Base-by-base conservation (phyloP, 2,113 vertebrate genomes). In the Nothocercus julius region DNA sequence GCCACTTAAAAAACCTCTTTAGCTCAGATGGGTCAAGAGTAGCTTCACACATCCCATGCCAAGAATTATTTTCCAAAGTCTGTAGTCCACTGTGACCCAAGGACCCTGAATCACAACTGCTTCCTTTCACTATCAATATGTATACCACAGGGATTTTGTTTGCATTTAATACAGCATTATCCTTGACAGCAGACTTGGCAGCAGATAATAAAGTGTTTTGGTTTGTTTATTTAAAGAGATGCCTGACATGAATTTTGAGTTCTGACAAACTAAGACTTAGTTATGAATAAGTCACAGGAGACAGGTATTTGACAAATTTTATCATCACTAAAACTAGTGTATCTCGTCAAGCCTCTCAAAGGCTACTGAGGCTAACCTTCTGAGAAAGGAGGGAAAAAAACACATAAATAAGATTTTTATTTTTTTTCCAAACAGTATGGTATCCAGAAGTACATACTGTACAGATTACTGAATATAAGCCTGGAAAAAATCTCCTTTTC, bases 131-230 rank as follows among this genome's bases (percentile, higher is more conserved):
- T 64, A 69, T 32, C 15, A 44, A 44, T 49, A 49, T 49, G 56
- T 3, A 61, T 17, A 66, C 4, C 14, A 36, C 5, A 13, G 2
- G 7, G 38, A 42, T 89, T 73, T 64, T 67, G 2, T 11, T 61
- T 1, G 0, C 3, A 25, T n/a, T 34, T 6, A 24, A 36, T 4
- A 32, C 66, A 20, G 0, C 3, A 11, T 5, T 5, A 40, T 75
- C 76, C 20, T 63, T 28, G 18, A 62, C 32, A 87, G 28, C 21
- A 62, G 19, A 40, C 24, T 44, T 7, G 10, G 17, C 2, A n/a
- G 20, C 13, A 85, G 85, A 34, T 1, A 75, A 45, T 12, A 83
- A 51, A 77, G 17, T 13, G 79, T 18, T 32, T 58, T 58, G 30
- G 16, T 32, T 58, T 58, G 54, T 18, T 58, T 58, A 17, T 11